Evolutionary conservation across 2,113 vertebrate genomes (phyloP).

Genomic region (Dermatemys mawii): DNA sequence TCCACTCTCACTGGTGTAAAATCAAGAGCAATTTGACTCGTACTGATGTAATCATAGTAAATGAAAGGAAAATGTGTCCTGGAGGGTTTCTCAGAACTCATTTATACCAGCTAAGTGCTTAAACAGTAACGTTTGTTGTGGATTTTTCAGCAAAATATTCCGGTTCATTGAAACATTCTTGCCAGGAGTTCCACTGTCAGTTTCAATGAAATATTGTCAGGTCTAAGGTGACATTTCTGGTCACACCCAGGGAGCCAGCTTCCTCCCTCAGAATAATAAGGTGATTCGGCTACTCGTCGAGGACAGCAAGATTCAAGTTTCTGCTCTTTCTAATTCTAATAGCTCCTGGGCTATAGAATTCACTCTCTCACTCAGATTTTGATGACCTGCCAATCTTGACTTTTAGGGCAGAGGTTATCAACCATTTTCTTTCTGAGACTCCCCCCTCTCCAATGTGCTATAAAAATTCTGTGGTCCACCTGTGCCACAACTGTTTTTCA

Average conservation of each 20-base stretch:
- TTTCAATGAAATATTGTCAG: no score
- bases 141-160: neutral
- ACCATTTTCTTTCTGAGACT: no score
- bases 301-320: no score
- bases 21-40: neutral
- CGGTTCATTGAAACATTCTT: neutral
- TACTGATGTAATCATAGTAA: neutral
- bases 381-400: neutral
- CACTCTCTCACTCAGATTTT: neutral
- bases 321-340: neutral
- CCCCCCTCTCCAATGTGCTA: no score
- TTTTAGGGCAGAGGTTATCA: neutral
- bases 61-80: neutral
- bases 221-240: no score
- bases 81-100: neutral
- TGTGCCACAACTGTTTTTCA: no score
- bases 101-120: neutral
- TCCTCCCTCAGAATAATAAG: no score
- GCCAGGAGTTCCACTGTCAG: no score
- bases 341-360: neutral
- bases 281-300: no score
- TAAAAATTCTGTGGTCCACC: no score
- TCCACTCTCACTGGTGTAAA: neutral
- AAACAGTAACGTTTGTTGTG: neutral
- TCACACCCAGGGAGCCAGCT: no score